phyloP scores from a whole-genome alignment of 2,113 vertebrate genomes.

The Pteropus alecto region DNA sequence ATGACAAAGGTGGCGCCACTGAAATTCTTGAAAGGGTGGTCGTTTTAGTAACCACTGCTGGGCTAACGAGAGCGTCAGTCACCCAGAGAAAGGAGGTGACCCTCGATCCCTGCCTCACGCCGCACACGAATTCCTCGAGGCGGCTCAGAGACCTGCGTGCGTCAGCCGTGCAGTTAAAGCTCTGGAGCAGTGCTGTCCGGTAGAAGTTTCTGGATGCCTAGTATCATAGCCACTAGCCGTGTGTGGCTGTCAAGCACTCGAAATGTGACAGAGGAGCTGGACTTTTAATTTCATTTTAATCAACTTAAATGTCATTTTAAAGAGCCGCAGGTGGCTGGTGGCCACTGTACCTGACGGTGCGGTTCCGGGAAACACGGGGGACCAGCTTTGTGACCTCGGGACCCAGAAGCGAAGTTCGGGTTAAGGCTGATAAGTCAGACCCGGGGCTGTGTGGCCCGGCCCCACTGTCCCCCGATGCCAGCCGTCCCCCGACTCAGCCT shows the following conservation, averaged over 20 bases:
- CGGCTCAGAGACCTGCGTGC: neutral
- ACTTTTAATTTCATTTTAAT: neutral
- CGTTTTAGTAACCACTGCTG: no score
- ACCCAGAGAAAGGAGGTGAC: neutral
- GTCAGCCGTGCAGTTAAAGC: neutral
- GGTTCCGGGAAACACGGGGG: neutral
- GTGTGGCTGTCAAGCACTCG: neutral
- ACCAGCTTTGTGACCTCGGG: neutral
- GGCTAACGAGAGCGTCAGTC: no score
- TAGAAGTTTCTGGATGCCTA: neutral
- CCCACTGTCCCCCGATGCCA: neutral
- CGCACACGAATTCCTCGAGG: accelerated
- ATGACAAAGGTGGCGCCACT: neutral
- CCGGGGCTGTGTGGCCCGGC: neutral
- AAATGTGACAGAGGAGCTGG: neutral
- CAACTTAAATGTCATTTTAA: no score
- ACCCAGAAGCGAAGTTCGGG: neutral
- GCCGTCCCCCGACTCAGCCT: no score
- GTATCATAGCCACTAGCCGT: accelerated
- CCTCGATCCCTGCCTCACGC: neutral
- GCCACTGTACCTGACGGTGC: accelerated
- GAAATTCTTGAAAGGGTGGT: neutral
- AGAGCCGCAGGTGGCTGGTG: neutral
- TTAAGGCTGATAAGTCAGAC: no score
- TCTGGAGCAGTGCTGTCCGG: neutral